Evolutionary conservation across 2,888 invertebrate species (phyloP).

Genomic region (Apocheima hispidaria): DNA sequence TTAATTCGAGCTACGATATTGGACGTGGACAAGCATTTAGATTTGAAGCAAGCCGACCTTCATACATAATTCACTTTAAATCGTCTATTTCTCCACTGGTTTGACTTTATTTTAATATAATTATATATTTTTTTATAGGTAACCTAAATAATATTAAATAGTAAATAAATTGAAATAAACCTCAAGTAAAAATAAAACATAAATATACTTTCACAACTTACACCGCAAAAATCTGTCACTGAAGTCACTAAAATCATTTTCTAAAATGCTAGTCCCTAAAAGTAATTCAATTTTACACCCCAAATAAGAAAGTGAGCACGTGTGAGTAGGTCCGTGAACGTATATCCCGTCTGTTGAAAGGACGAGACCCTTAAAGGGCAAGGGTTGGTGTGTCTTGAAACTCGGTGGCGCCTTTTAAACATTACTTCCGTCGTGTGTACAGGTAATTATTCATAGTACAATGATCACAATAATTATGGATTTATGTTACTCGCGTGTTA

Average conservation of each 20-base stretch:
- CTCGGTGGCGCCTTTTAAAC: slow-evolving; percentile 60
- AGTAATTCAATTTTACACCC: slow-evolving; percentile 74
- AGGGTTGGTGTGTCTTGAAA: slow-evolving; percentile 65
- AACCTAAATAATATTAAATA: no score
- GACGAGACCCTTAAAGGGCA: slow-evolving; percentile 45
- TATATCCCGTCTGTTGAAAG: slow-evolving; percentile 46
- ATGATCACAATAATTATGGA: slow-evolving; percentile 61
- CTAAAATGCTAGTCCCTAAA: slow-evolving; percentile 64
- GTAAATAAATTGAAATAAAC: no score
- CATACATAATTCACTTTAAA: no score
- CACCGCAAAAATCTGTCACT: slow-evolving; percentile 42
- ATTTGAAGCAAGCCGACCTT: no score
- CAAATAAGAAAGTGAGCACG: slow-evolving; percentile 65
- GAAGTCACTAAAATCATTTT: slow-evolving; percentile 64
- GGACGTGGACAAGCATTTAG: no score
- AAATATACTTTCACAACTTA: slow-evolving; percentile 16
- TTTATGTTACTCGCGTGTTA: slow-evolving; percentile 34
- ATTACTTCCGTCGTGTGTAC: slow-evolving; percentile 72
- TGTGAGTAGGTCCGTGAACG: slow-evolving; percentile 60
- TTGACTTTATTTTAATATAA: no score
- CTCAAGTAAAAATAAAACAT: no score
- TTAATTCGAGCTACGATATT: no score
- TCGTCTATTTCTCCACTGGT: no score
- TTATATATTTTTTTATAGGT: no score
- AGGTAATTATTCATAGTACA: slow-evolving; percentile 70